A percentile compares a stretch with the other conserved stretches of the same genome.
These are phyloP conservation scores for Nothobranchius furzeri DNA, from an alignment of 2,113 vertebrate genomes.

Conservation along the genomic window DNA sequence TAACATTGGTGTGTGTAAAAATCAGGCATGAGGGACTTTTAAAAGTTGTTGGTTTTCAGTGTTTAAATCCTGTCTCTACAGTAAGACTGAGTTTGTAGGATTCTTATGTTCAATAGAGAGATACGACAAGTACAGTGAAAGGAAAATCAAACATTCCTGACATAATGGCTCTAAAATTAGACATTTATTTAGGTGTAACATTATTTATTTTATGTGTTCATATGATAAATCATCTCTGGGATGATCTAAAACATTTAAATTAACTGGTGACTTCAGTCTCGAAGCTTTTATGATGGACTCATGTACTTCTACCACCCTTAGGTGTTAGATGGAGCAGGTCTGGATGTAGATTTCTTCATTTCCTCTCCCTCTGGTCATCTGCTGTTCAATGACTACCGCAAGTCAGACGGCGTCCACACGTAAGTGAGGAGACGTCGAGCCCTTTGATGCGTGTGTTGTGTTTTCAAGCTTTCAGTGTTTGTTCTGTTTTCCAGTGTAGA, in stretches of 20 bases:
- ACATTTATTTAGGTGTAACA: too few species aligned
- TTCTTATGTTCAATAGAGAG: too few species aligned
- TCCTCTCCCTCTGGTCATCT: conserved; percentile 86
- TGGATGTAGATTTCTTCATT: conserved; percentile 93
- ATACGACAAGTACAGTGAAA: too few species aligned
- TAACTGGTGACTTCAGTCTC: background rate
- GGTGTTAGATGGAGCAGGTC: conserved; percentile 93
- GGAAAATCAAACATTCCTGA: too few species aligned
- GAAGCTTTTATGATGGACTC: background rate
- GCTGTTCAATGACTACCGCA: conserved; percentile 88
- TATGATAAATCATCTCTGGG: background rate
- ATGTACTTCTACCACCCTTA: conserved; percentile 49
- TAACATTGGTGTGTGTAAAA: background rate
- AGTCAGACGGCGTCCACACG: conserved; percentile 97
- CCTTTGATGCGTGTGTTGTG: too few species aligned
- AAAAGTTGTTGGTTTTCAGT: too few species aligned
- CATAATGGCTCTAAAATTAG: too few species aligned
- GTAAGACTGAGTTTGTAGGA: too few species aligned
- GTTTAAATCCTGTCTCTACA: too few species aligned
- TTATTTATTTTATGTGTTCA: background rate
- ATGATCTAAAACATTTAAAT: too few species aligned
- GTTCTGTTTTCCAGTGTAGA: conserved; percentile 82
- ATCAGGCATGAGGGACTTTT: background rate
- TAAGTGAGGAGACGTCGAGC: conserved; percentile 70
- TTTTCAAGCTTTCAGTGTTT: background rate